Conservation (phyloP, 2,888 invertebrate genomes). For the Drosophila anomalipes region DNA sequence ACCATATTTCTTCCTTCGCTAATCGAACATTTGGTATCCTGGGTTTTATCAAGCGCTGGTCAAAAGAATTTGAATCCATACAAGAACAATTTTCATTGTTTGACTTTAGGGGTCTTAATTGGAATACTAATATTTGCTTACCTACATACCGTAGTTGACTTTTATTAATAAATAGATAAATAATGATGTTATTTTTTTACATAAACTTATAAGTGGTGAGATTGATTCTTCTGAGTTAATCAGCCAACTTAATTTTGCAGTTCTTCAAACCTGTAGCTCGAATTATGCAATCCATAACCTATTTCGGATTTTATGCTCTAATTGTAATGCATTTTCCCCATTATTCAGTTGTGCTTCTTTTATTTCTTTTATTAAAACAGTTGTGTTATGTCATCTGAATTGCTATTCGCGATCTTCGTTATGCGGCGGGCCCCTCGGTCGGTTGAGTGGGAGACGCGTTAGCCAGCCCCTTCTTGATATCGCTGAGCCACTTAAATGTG, state of each 20-base stretch:
- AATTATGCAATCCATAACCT: not conserved
- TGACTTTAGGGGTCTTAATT: not conserved
- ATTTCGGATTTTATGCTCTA: not conserved
- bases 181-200: too few species aligned
- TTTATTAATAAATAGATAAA: not conserved
- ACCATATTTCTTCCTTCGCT: too few species aligned
- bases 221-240: too few species aligned
- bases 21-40: too few species aligned
- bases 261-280: not conserved
- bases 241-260: not conserved
- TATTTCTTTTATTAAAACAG: not conserved
- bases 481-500: too few species aligned
- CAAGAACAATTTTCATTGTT: not conserved
- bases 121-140: too few species aligned
- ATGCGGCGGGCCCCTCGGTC: too few species aligned
- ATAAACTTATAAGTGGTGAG: too few species aligned
- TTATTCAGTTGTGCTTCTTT: too few species aligned
- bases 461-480: too few species aligned
- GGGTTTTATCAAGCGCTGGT: too few species aligned
- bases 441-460: too few species aligned
- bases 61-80: not conserved
- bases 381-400: not conserved
- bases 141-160: not conserved
- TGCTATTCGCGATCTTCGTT: not conserved
- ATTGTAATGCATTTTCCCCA: not conserved